These are phyloP conservation scores for Pycnomerus fuliginosus DNA, from an alignment of 2,888 invertebrate species.

Conservation along the genomic window DNA sequence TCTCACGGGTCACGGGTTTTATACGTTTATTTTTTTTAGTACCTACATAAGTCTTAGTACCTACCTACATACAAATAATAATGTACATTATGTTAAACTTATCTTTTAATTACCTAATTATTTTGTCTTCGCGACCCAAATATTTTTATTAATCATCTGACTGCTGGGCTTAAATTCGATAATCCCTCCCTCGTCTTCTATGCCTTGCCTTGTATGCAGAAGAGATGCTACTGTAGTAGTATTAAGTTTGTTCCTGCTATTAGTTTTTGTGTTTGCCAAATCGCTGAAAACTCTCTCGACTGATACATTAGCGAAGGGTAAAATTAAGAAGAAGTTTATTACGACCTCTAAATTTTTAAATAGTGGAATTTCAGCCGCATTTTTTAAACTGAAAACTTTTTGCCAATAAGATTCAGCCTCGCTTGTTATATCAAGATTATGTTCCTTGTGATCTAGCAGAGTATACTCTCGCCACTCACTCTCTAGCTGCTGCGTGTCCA, in stretches of 20 bases:
- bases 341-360: conserved; percentile 12
- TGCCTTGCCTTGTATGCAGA: conserved; percentile 20
- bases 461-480: conserved; percentile 28
- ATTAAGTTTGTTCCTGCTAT: conserved; percentile 26
- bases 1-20: too few species aligned
- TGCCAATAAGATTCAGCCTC: conserved; percentile 10
- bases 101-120: too few species aligned
- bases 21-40: too few species aligned
- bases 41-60: too few species aligned
- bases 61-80: too few species aligned
- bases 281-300: conserved; percentile 31
- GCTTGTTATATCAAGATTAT: conserved; percentile 1
- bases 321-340: conserved; percentile 3
- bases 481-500: conserved; percentile 19
- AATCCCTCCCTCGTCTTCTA: conserved; percentile 1
- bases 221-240: conserved; percentile 28
- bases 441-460: conserved; percentile 12
- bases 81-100: too few species aligned
- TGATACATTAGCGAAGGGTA: conserved; percentile 28
- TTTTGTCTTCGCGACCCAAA: too few species aligned
- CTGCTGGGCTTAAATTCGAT: background rate
- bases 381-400: conserved; percentile 10
- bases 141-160: background rate
- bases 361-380: conserved; percentile 4
- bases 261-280: conserved; percentile 26